phyloP scores from a whole-genome alignment of 2,113 vertebrate genomes.

The Heterotis niloticus region DNA sequence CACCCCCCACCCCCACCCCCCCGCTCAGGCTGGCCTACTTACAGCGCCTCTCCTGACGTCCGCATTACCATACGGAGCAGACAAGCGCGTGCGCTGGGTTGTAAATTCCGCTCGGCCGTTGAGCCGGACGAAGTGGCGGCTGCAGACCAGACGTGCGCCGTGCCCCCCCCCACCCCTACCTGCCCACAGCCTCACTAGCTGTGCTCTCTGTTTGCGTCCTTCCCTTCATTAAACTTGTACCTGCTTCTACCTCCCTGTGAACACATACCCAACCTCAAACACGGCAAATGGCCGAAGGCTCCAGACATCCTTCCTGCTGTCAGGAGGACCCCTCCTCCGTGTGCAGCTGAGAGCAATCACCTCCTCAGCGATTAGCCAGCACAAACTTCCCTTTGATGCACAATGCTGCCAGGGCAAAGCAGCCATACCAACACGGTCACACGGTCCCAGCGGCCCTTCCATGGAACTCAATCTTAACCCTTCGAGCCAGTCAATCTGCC shows the following conservation, averaged over 20 bases:
- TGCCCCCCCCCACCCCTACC: background rate
- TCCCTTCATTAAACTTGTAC: background rate
- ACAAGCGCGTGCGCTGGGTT: conserved; percentile 66
- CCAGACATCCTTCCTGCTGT: conserved; percentile 38
- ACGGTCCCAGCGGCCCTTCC: conserved; percentile 14
- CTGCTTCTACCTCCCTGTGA: background rate
- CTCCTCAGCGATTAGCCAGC: conserved; percentile 56
- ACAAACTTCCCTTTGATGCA: conserved; percentile 44
- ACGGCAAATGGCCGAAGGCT: conserved; percentile 24
- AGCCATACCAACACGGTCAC: conserved; percentile 34
- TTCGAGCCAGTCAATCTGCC: background rate
- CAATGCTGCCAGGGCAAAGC: conserved; percentile 30
- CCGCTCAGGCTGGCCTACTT: conserved; percentile 45
- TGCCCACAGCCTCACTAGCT: background rate
- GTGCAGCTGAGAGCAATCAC: conserved; percentile 62
- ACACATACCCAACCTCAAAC: background rate
- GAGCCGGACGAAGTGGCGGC: background rate
- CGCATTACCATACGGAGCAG: conserved; percentile 70
- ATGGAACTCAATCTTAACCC: conserved; percentile 32
- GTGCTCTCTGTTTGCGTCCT: background rate
- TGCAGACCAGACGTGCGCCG: background rate
- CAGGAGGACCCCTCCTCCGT: conserved; percentile 44
- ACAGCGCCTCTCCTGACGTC: conserved; percentile 55
- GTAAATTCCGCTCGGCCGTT: conserved; percentile 51
- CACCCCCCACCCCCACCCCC: background rate